Evolutionary conservation across 2,797 vertebrate species (phyloP), one percentile per base, ranked within the genome.

Genomic region (Mus caroli): DNA sequence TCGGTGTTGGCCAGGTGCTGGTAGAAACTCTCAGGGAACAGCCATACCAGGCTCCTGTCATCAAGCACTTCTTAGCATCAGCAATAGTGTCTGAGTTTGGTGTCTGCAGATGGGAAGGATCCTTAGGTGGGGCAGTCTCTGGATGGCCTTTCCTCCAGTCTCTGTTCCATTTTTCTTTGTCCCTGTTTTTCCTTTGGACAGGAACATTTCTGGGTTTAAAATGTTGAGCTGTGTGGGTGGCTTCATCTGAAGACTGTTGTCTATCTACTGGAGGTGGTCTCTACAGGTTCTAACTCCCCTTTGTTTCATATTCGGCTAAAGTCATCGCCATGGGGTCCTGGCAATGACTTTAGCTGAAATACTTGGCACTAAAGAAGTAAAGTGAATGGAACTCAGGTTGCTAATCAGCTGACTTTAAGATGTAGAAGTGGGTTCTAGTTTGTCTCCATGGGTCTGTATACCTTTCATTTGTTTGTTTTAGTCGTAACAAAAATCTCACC

Each of bases 401-500:
- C n/a, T 87, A 31, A 86, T 40, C 46, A 56, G 37, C 67, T 37
- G 22, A 87, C 43, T 69, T 69, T 24, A 8, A n/a, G 62, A 69
- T 52, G 19, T 28, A 46, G 9, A 14, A 52, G 50, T 10, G 52
- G 54, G n/a, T 7, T n/a, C 62, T 34, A 85, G 31, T 43, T 85
- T 52, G 12, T 69, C 31, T 69, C 1, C 6, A 20, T 86, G 20
- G 62, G 31, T 67, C 58, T 64, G 28, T 84, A 46, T 86, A 52
- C 7, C 31, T 86, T 86, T n/a, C 1, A 0, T 52, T 69, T 69
- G 79, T 58, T 82, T 58, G 26, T 84, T 64, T 84, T 69, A 52
- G 52, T 71, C 54, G 46, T 87, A 87, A 87, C 84, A 71, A 86
- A 86, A 86, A 71, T 69, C 31, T 86, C 34, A 71, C 13, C n/a